Evolutionary conservation across 2,113 vertebrate species (phyloP), one percentile per base, ranked within the genome.

Genomic region (Taxidea taxus): DNA sequence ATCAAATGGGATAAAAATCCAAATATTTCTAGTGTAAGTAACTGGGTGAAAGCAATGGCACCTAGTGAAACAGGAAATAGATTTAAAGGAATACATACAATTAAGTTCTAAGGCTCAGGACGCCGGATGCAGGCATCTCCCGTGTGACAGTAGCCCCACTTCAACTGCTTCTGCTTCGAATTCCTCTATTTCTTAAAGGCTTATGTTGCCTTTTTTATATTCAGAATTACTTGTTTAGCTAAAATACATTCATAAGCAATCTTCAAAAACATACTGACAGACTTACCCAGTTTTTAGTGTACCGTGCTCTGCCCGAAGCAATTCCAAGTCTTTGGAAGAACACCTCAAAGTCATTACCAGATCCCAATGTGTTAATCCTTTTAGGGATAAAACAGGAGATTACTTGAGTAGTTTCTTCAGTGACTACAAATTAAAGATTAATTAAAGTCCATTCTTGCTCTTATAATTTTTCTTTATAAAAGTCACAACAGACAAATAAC

Each of bases 261-360:
- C 44, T 31, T 62, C 10, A 96, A 91, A 21, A 39, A 81, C 14
- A 77, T 27, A 31, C 12, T 54, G 20, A 75, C 3, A 97, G 11
- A 97, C 99, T 99, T 98, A 99, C 99, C 99, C 97, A 99, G 78
- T 99, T 99, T 98, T 99, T 99, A 88, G 99, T 99, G 98, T 99
- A 99, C 96, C 99, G 99, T 60, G 99, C 99, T 98, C 99, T 99
- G 44, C 99, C 99, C 60, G 99, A 99, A 90, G 99, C 98, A 2
- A 99, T 99, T 91, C 99, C 99, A 94, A 99, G 99, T 95, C 99
- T 99, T 98, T 99, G 99, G 93, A 99, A 99, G 98, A 99, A 99
- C 21, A 99, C 99, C 97, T 99, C 99, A 96, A 99, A 99, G 97
- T 99, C 99, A 98, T 99, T 99, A 95, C 99, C 99, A 95, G 99